These are phyloP conservation scores for Acanthis flammea DNA, from an alignment of 2,797 vertebrate species.

Conservation along the genomic window DNA sequence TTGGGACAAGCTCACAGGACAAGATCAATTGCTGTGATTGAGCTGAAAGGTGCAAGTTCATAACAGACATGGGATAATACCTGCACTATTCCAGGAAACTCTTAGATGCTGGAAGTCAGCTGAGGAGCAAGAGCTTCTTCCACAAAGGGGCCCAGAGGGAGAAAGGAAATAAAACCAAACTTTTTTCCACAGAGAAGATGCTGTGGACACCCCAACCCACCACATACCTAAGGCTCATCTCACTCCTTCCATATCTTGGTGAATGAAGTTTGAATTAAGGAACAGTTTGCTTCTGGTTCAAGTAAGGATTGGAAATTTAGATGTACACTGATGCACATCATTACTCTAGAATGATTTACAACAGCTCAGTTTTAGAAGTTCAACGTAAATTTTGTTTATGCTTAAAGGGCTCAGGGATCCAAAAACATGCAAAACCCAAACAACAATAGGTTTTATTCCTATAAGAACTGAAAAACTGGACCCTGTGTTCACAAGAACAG, in stretches of 20 bases:
- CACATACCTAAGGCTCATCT: neutral
- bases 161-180: neutral
- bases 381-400: neutral
- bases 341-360: neutral
- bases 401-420: neutral
- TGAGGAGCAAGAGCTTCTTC: neutral
- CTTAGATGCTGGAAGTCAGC: neutral
- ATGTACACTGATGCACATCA: neutral
- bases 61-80: neutral
- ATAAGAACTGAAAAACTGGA: neutral
- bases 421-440: neutral
- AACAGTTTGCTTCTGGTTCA: neutral
- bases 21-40: neutral
- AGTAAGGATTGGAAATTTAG: neutral
- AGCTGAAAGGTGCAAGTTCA: neutral
- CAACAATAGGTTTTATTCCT: neutral
- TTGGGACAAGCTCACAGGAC: rapidly evolving
- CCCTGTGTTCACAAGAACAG: neutral
- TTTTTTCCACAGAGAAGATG: neutral
- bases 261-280: neutral
- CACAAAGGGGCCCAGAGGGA: neutral
- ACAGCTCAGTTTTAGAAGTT: neutral
- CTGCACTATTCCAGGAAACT: neutral
- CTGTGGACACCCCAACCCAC: neutral
- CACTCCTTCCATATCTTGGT: neutral